Evolutionary conservation across 2,797 vertebrate genomes (phyloP).

Genomic region (Sebastes hopkinsi): DNA sequence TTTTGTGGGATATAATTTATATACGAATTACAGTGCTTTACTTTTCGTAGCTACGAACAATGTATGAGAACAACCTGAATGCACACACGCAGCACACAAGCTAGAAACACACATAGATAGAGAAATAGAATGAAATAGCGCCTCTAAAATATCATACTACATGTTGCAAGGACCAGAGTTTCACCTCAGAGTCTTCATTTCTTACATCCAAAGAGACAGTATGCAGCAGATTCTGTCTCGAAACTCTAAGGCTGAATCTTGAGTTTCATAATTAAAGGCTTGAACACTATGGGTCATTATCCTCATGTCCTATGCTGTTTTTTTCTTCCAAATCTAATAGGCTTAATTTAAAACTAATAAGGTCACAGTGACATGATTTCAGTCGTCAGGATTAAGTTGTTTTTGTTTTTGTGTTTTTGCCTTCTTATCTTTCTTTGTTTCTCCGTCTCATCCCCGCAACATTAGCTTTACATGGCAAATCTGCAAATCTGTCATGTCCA

Average conservation of each 20-base stretch:
- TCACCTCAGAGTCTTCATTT: not conserved
- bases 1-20: no score
- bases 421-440: not conserved
- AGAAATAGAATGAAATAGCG: not conserved
- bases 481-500: not conserved
- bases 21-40: no score
- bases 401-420: not conserved
- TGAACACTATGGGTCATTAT: not conserved
- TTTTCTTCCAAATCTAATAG: not conserved
- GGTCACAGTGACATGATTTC: not conserved
- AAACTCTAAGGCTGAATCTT: not conserved
- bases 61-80: no score
- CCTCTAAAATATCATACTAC: not conserved
- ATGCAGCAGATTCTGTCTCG: not conserved
- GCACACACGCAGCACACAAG: not conserved
- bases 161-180: not conserved
- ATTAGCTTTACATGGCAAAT: constrained; percentile 13
- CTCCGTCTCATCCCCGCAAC: not conserved
- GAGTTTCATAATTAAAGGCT: not conserved
- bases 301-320: not conserved
- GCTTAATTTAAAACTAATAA: not conserved
- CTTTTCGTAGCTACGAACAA: no score
- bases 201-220: not conserved
- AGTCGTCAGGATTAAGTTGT: not conserved
- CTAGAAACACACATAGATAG: not conserved